These are phyloP conservation scores for Dendronephthya gigantea DNA, from an alignment of 64 coral and sea anemone species.

Conservation along the genomic window DNA sequence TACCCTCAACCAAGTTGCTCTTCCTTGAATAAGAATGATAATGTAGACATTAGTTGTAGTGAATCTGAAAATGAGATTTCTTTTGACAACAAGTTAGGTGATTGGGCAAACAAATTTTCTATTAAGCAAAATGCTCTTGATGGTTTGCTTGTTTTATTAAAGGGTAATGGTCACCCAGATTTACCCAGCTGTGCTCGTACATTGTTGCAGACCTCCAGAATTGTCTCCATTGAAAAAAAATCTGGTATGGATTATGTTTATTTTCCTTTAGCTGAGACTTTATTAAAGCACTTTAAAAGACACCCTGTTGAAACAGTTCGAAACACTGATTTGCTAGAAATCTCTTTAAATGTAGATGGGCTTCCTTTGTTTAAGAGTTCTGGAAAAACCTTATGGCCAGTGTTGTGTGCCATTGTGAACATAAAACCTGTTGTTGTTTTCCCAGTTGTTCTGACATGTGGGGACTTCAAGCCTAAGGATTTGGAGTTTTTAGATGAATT, in stretches of 20 bases:
- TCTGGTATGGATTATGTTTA: background rate
- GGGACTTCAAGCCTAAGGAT: background rate
- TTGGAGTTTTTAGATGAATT: constrained; percentile 15
- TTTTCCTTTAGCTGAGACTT: background rate
- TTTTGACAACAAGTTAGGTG: background rate
- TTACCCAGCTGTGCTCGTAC: background rate
- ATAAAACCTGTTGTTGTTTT: background rate
- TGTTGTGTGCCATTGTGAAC: constrained; percentile 1
- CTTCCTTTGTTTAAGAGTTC: constrained; percentile 4
- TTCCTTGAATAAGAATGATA: background rate
- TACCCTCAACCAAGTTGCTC: background rate
- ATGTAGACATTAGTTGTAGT: background rate
- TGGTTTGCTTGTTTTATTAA: background rate
- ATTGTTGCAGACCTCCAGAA: background rate
- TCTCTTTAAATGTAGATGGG: background rate
- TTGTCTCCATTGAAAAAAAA: background rate
- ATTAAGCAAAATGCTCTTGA: background rate
- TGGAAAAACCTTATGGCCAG: background rate
- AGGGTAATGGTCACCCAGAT: background rate
- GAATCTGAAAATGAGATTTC: background rate
- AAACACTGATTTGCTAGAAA: background rate
- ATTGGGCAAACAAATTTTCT: background rate
- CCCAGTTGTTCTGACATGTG: background rate
- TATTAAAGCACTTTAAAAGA: background rate
- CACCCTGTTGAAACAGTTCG: background rate